phyloP scores from a whole-genome alignment of 92 coral and sea anemone species.

The Siderastrea siderea region DNA sequence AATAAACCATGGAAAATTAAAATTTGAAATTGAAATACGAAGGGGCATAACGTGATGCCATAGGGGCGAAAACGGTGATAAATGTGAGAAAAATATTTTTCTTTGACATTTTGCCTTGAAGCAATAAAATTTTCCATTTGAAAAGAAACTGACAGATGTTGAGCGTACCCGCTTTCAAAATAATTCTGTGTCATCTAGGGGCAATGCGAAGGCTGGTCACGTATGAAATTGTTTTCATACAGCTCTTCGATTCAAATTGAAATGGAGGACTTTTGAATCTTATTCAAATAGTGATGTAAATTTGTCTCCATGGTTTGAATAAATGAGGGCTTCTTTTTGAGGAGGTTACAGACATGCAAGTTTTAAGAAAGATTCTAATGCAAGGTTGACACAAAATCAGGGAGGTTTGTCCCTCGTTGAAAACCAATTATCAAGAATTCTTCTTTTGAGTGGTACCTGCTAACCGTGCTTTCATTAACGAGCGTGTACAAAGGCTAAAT shows the following conservation, averaged over 20 bases:
- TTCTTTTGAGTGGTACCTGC: constrained; percentile 46
- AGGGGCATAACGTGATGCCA: not conserved
- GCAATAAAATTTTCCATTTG: not conserved
- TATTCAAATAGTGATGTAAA: constrained; percentile 21
- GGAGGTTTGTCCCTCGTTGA: constrained; percentile 48
- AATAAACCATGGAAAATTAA: constrained; percentile 24
- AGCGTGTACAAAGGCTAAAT: constrained; percentile 54
- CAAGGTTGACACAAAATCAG: constrained; percentile 23
- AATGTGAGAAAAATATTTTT: not conserved
- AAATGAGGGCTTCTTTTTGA: constrained; percentile 4
- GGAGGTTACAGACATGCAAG: constrained; percentile 18
- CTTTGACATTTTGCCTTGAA: not conserved
- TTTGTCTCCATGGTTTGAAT: constrained; percentile 15
- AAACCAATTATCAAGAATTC: constrained; percentile 46
- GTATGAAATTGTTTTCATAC: constrained; percentile 14
- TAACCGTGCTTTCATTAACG: constrained; percentile 32
- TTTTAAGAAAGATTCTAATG: constrained; percentile 12
- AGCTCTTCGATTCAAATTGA: constrained; percentile 32
- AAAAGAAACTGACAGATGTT: not conserved
- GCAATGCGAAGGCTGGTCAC: not conserved
- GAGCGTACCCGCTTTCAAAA: not conserved
- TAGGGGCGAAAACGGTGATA: not conserved
- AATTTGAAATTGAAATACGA: constrained; percentile 19
- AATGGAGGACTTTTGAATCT: constrained; percentile 21
- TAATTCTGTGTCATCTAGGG: not conserved